Conservation (phyloP, 2,888 invertebrate species). For the Alentia gelatinosa region DNA sequence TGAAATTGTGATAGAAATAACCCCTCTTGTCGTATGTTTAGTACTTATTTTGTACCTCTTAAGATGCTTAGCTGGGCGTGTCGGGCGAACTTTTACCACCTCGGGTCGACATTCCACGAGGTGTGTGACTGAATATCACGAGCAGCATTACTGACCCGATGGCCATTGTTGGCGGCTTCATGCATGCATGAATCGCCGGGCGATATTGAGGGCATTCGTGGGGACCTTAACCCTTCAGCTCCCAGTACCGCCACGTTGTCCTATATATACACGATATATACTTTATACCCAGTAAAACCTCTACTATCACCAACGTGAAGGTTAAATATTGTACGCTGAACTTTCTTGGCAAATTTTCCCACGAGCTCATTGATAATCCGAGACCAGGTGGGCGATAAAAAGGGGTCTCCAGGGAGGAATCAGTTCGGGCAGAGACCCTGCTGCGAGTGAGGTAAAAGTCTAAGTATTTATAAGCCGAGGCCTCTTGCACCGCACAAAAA, state of each 20-base stretch:
- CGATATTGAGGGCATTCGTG: slow-evolving; percentile 26
- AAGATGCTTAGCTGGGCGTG: too few species aligned
- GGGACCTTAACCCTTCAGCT: neutral
- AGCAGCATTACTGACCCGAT: neutral
- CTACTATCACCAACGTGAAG: too few species aligned
- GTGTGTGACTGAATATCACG: neutral
- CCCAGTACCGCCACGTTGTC: neutral
- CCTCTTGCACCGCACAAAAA: neutral
- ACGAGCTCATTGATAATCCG: neutral
- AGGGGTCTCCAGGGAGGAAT: neutral
- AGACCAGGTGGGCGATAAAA: neutral
- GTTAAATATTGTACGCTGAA: neutral
- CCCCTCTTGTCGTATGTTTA: too few species aligned
- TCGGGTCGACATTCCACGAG: neutral
- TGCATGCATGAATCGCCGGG: slow-evolving; percentile 43
- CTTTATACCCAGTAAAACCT: neutral
- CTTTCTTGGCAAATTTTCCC: neutral
- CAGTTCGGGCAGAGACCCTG: neutral
- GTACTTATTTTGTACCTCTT: too few species aligned
- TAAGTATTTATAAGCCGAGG: neutral
- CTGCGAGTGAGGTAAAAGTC: neutral
- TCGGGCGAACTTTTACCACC: neutral
- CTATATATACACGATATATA: too few species aligned
- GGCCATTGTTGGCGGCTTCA: slow-evolving; percentile 17
- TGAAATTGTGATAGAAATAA: too few species aligned